Base-by-base conservation (phyloP, 1,140 invertebrate genomes). In the Scylla paramamosain region DNA sequence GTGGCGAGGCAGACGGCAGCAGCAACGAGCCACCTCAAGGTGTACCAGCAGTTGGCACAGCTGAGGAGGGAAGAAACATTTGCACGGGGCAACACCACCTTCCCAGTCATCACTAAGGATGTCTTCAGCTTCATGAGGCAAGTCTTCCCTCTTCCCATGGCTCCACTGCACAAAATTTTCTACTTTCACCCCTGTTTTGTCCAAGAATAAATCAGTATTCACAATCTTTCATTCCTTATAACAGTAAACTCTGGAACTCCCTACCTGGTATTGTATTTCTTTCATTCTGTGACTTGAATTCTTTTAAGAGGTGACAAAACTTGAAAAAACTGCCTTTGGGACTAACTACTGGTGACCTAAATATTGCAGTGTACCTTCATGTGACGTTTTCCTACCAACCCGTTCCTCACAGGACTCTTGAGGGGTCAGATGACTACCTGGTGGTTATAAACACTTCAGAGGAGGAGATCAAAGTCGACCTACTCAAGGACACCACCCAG, bases 1-100 rank as follows among this genome's bases (percentile, higher is more conserved):
- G 97, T 98, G 0, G 48, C 39, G 67, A 96, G 29, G 29, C 94
- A 96, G 67, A 39, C 39, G 4, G 87, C 14, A 25, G 86, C 93
- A 0, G 46, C 90, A 0, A 4, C 59, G 14, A 95, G 93, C 16
- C 95, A 94, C 59, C 88, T 96, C 20, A 92, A 91, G 39, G 83
- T 95, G 31, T 95, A 92, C 39, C 52, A 90, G 32, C 14, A 82
- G 3, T 94, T 96, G 90, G 45, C 91, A 14, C 4, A 20, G 84
- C 67, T 96, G 25, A 32, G 95, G 52, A 14, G n/a, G 31, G 45
- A 95, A 25, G 31, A 82, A 0, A 39, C 83, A 12, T 95, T 95
- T 59, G 7, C 0, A 0, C 14, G 52, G 28, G 94, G 94, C 8
- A 59, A 91, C 25, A 28, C 92, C 0, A 31, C 39, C 25, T 95